Base-by-base conservation (phyloP, 2,888 invertebrate genomes). In the Eupithecia vulgata region DNA sequence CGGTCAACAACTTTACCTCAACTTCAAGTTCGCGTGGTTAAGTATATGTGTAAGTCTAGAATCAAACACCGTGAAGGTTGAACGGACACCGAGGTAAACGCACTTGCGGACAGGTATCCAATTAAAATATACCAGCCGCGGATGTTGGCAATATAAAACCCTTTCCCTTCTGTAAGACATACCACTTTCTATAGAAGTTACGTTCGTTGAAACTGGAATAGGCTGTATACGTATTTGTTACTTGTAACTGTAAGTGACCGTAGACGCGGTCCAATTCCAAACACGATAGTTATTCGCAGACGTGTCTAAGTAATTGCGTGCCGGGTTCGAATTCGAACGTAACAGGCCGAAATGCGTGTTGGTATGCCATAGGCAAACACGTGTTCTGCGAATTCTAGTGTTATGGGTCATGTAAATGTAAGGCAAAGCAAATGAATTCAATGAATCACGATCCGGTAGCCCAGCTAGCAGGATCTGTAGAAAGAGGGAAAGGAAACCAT, bases 151-250 rank as follows among this genome's bases (percentile, higher is more conserved):
- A 81, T 79, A 82, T 73, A 74, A 40, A 84, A 82, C 81, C 85
- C 84, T 85, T 87, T 87, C 85, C 85, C 83, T 84, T 79, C 68
- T 64, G 79, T 81, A 82, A 77, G 74, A 75, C 67, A 81, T 76
- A 79, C 83, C 81, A 87, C 88, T 88, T 89, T 88, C 88, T 85
- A 88, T 78, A 75, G 73, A 25, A 77, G 81, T 83, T 83, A 85
- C 83, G 84, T 85, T 84, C 85, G 85, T 84, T 83, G 83, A 85
- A 87, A 86, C 85, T 78, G 64, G 78, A 78, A 57, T 45, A 65
- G 25, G n/a, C n/a, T 57, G n/a, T 37, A 17, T 61, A 37, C 37
- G 21, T 40, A 40, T 65, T 64, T 65, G n/a, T 40, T 65, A 65
- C 35, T 25, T 25, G 37, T 65, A 37, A 40, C 67, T 61, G 21